These are phyloP conservation scores for Premnoplex brunnescens DNA, from an alignment of 2,797 vertebrate species.

Conservation along the genomic window DNA sequence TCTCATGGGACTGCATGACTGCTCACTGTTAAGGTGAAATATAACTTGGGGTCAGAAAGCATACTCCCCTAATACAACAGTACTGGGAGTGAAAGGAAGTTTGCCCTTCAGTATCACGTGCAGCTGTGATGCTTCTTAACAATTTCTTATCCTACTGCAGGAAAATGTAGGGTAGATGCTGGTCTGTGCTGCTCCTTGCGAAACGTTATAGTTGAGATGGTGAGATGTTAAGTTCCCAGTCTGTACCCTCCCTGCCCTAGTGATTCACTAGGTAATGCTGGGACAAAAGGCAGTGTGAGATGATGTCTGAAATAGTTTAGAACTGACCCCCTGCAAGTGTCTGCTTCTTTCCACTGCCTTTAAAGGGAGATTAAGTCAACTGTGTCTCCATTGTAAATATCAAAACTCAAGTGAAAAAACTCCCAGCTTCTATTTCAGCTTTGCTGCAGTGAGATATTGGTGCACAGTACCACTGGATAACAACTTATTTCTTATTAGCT, in stretches of 20 bases:
- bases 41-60: neutral
- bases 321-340: neutral
- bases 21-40: neutral
- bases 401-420: neutral
- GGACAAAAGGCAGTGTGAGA: neutral
- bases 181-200: neutral
- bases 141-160: neutral
- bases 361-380: neutral
- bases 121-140: neutral
- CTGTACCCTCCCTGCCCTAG: neutral
- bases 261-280: neutral
- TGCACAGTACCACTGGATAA: neutral
- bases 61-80: neutral
- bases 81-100: neutral
- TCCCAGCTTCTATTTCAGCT: neutral
- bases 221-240: neutral
- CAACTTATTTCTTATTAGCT: neutral
- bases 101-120: neutral
- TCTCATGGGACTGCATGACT: neutral
- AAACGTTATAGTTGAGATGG: neutral
- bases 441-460: neutral
- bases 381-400: rapidly evolving
- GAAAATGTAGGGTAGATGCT: neutral
- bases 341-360: neutral
- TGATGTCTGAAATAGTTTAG: neutral